Evolutionary conservation across 2,888 invertebrate genomes (phyloP), one percentile per base, ranked within the genome.

Genomic region (Gastrophysa polygoni): DNA sequence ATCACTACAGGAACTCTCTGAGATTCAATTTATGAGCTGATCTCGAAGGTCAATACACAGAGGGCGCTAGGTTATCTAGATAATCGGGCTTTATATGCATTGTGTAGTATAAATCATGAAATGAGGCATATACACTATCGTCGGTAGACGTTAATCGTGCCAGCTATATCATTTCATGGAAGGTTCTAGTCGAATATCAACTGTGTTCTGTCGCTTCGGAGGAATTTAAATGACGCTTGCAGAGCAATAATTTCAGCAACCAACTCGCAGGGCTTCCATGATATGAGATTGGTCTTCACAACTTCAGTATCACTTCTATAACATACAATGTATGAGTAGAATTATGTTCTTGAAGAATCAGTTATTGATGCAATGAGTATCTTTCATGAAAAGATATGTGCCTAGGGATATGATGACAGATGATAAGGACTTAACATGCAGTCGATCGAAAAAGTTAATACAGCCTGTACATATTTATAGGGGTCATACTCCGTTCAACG

Each of bases 41-140:
- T 21, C 32, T 47, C 47, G 59, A 59, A 49, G 66, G 63, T 63
- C 63, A 63, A 63, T 61, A 66, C 63, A 64, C 66, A 29, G 14
- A 49, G 20, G 44, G 61, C 59, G 60, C 47, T 58, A 52, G 64
- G 38, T 43, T 52, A 65, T 62, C 59, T 59, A 50, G 59, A 55
- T 59, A 55, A 59, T 59, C 55, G 32, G 34, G 55, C 43, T 38
- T 38, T 38, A 38, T 38, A n/a, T 32, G 32, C 32, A 32, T 8
- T 38, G 4, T 38, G 38, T 3, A 38, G 11, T 14, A 38, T 38
- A 38, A 38, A 38, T 38, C 38, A 38, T 14, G 6, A 38, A 5
- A 38, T 8, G 38, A 38, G 20, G 21, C 34, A 18, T 52, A 2
- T 18, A 17, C 17, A 38, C 32, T 51, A 32, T 51, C 18, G 43